Base-by-base conservation (phyloP, 2,113 vertebrate species). In the Anthoscopus minutus region DNA sequence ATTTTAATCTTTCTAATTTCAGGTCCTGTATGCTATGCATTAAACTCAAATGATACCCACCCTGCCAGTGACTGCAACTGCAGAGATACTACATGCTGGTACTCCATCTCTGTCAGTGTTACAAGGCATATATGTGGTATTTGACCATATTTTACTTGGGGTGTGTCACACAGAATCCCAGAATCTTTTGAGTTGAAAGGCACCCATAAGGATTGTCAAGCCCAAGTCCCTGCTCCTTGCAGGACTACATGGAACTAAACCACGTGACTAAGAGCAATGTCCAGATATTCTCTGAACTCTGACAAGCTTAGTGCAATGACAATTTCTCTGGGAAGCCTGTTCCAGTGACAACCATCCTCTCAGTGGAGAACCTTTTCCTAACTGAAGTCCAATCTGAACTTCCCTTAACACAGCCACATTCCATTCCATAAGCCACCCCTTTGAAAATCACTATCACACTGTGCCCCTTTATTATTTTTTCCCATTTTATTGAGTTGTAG, bases 1-100 rank as follows among this genome's bases (percentile, higher is more conserved):
- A 67, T 64, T 81, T 89, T 53, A 23, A 47, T 62, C 33, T 86
- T 71, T 70, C 71, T 80, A 92, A 92, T 92, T 94, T 92, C 89
- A 88, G 31, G n/a, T 37, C 18, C 48, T 57, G 9, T 31, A 64
- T 27, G 3, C 25, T 62, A 54, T 53, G 61, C 11, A 44, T 72
- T 78, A n/a, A 50, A 81, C 50, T 89, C 44, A 88, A 76, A 86
- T 67, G 50, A 40, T n/a, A 76, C 24, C 19, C 31, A 76, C 11
- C 13, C 35, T 79, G 65, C 35, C 70, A 85, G 48, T 53, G 57
- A 51, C 7, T 50, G 57, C 42, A 89, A 7, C n/a, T 65, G 71
- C 78, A 95, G 70, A 85, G 51, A 54, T 42, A 18, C 13, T 15
- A 25, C 28, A 20, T 53, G 33, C 74, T 86, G 60, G 53, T 44